Evolutionary conservation across 2,113 vertebrate species (phyloP).

Genomic region (Microcebus ravelobensis): DNA sequence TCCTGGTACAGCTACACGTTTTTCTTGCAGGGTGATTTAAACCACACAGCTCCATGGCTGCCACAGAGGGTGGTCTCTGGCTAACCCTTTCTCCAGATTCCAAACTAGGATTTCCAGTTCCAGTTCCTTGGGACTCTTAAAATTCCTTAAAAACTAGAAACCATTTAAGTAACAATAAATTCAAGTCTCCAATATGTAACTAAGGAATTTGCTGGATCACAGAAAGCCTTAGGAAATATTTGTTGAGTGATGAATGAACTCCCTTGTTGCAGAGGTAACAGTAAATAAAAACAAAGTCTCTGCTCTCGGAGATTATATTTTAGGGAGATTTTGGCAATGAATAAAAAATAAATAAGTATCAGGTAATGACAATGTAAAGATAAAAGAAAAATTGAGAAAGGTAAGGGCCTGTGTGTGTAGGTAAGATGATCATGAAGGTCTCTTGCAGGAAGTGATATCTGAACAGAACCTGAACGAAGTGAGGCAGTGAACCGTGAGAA

Average conservation of each 20-base stretch:
- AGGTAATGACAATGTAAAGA: not conserved
- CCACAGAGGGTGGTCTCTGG: not conserved
- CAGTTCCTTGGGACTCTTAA: not conserved
- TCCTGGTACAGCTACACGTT: not conserved
- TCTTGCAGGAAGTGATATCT: not conserved
- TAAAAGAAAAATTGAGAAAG: not conserved
- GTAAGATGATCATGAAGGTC: not conserved
- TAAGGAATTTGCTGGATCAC: not conserved
- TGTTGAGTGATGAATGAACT: not conserved
- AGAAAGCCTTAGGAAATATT: not conserved
- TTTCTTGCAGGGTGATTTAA: not conserved
- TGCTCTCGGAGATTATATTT: not conserved
- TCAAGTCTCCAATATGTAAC: not conserved
- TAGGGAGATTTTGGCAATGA: not conserved
- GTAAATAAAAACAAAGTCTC: slow-evolving; percentile 7
- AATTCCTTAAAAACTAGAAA: slow-evolving; percentile 2
- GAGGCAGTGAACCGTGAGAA: not conserved
- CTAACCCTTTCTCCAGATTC: not conserved
- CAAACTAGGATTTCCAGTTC: not conserved
- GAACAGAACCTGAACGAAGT: not conserved
- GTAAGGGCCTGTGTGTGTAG: not conserved
- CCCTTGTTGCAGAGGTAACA: not conserved
- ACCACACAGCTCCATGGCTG: fast-evolving
- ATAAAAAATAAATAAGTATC: not conserved
- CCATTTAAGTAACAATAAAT: not conserved